These are phyloP conservation scores for Trachythela sp. DNA, from an alignment of 64 coral and sea anemone species.

Conservation along the genomic window DNA sequence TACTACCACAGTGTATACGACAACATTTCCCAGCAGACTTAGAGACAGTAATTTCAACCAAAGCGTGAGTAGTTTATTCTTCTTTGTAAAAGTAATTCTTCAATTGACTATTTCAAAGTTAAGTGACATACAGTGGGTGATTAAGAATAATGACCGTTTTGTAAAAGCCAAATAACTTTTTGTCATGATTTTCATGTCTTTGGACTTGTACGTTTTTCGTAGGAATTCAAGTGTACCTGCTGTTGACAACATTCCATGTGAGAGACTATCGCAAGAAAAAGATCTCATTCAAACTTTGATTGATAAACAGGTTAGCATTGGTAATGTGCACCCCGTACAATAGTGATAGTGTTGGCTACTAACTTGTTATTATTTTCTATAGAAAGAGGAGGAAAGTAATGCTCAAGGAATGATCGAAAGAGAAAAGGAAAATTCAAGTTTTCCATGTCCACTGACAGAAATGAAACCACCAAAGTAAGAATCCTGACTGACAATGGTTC, in stretches of 20 bases:
- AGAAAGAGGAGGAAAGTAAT: constrained; percentile 70
- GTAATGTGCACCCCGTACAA: background rate
- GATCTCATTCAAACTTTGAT: background rate
- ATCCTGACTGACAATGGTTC: background rate
- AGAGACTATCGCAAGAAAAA: background rate
- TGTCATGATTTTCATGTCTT: too few species aligned
- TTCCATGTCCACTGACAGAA: constrained; percentile 63
- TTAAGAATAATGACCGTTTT: constrained; percentile 47
- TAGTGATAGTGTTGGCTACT: background rate
- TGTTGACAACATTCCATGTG: background rate
- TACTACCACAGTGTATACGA: constrained; percentile 21
- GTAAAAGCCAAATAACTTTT: background rate
- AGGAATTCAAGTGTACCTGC: background rate
- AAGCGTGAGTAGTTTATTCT: constrained; percentile 45
- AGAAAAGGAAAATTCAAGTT: constrained; percentile 42
- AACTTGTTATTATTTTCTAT: background rate
- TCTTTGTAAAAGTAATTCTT: too few species aligned
- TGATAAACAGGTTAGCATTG: background rate
- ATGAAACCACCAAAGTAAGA: constrained; percentile 62
- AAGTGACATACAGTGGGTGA: too few species aligned
- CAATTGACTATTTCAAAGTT: too few species aligned
- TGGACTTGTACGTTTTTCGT: too few species aligned
- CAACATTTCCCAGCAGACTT: constrained; percentile 54
- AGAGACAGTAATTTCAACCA: constrained; percentile 47
- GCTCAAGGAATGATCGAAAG: constrained; percentile 55